A percentile compares a stretch with the other conserved stretches of the same genome.
These are phyloP conservation scores for Actenoides hombroni DNA, from an alignment of 2,113 vertebrate species.

Conservation along the genomic window DNA sequence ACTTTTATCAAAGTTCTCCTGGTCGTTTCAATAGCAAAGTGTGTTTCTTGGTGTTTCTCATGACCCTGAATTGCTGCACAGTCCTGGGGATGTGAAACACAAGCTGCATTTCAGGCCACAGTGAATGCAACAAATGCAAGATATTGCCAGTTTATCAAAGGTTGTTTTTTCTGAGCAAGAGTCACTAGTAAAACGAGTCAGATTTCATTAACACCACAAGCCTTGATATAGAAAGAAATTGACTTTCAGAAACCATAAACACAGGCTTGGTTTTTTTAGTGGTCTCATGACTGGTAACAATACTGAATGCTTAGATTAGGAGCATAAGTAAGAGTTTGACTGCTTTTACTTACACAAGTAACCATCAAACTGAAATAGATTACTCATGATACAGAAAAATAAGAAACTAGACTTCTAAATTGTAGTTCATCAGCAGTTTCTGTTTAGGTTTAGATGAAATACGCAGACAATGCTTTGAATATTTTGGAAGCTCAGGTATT, in stretches of 20 bases:
- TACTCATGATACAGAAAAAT: background rate
- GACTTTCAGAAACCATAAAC: constrained; percentile 29
- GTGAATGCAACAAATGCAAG: background rate
- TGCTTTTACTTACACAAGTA: background rate
- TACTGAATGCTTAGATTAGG: constrained; percentile 4
- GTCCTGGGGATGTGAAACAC: background rate
- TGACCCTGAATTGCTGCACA: background rate
- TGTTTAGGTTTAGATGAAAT: background rate
- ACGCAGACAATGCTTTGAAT: background rate
- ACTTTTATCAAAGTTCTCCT: background rate
- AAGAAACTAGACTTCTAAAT: background rate
- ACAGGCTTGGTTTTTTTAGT: background rate
- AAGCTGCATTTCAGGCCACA: background rate
- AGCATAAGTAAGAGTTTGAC: background rate
- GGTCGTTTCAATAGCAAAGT: background rate
- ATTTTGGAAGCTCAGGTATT: background rate
- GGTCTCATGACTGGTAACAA: constrained; percentile 14
- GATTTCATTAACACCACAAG: constrained; percentile 24
- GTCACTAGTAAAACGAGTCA: constrained; percentile 20
- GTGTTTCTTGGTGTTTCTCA: background rate
- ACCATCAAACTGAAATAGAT: constrained; percentile 1
- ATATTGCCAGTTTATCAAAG: background rate
- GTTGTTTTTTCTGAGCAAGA: background rate
- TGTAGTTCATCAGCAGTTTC: background rate
- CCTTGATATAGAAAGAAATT: background rate